These are phyloP conservation scores for Nycteola revayana DNA, from an alignment of 2,888 invertebrate genomes.

Conservation along the genomic window DNA sequence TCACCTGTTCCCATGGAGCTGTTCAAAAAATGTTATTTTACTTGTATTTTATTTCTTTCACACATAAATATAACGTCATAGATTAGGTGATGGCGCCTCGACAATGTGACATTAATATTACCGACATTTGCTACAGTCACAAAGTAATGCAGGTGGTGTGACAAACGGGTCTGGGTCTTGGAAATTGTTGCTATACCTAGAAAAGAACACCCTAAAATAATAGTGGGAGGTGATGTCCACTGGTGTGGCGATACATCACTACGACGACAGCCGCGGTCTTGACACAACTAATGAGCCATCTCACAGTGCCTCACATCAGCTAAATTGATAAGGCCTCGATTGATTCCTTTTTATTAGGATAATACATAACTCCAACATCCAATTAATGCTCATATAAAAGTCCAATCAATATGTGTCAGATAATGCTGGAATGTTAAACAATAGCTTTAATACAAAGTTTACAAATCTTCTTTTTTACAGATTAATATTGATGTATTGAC, in stretches of 20 bases:
- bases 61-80: conserved; percentile 76
- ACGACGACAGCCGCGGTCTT: conserved; percentile 45
- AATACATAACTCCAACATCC: conserved; percentile 76
- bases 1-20: conserved; percentile 80
- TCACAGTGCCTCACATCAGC: conserved; percentile 58
- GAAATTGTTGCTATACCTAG: conserved; percentile 71
- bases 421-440: conserved; percentile 81
- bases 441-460: conserved; percentile 77
- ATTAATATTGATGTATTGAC: conserved; percentile 65
- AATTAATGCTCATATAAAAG: conserved; percentile 72
- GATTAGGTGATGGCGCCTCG: conserved; percentile 72
- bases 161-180: conserved; percentile 65
- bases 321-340: conserved; percentile 64
- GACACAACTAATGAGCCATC: conserved; percentile 52
- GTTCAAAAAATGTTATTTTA: conserved; percentile 80
- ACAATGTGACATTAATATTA: conserved; percentile 77
- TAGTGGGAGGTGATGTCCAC: conserved; percentile 51
- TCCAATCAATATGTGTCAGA: conserved; percentile 74
- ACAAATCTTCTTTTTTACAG: conserved; percentile 56
- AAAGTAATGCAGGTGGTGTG: conserved; percentile 56
- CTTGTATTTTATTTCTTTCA: conserved; percentile 74
- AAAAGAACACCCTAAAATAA: conserved; percentile 81
- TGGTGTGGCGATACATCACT: conserved; percentile 41
- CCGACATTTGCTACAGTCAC: conserved; percentile 71
- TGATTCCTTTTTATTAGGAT: conserved; percentile 63